Evolutionary conservation across 2,888 invertebrate genomes (phyloP), one percentile per base, ranked within the genome.

Genomic region (Pantelozetes paolii): DNA sequence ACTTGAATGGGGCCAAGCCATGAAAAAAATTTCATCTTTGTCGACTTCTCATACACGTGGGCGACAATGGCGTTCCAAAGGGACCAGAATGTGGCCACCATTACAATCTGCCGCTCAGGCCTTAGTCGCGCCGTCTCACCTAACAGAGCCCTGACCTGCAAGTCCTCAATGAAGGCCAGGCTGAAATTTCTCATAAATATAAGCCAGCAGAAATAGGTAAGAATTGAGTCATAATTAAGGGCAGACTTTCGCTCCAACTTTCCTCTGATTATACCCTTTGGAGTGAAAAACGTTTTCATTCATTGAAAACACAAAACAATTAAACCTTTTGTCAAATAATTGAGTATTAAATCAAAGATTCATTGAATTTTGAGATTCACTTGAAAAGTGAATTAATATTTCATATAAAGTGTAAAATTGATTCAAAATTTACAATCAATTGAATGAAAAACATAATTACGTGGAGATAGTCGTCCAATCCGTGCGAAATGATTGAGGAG

Each of bases 71-170:
- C 36, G 15, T 40, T 36, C 20, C 26, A 73, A 5, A 73, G 23
- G 20, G 73, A 73, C 73, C 73, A 73, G 8, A 73, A 67, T 20
- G 73, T 67, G 1, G 32, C 30, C 13, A 73, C 67, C 73, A 73
- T 73, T 18, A 73, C 40, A 42, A 73, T 20, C 28, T 73, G 73
- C 18, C 73, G 64, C 20, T 67, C 40, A 23, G 73, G 73, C 13
- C 73, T 32, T 2, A 54, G 11, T 9, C 73, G 73, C 30, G 42
- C 73, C 23, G 42, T 64, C 64, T 73, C 73, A 1, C 73, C 73
- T 8, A 73, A 42, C 32, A 62, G 64, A 1, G 40, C 67, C 9
- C 73, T 64, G 11, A 32, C 8, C 28, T 73, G 42, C 18, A 73
- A n/a, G 42, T 73, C 73, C 23, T 73, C 73, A 20, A 73, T 36